A percentile compares a stretch with the other conserved stretches of the same genome.
phyloP scores from a whole-genome alignment of 2,113 vertebrate species.

The Tamias sibiricus region DNA sequence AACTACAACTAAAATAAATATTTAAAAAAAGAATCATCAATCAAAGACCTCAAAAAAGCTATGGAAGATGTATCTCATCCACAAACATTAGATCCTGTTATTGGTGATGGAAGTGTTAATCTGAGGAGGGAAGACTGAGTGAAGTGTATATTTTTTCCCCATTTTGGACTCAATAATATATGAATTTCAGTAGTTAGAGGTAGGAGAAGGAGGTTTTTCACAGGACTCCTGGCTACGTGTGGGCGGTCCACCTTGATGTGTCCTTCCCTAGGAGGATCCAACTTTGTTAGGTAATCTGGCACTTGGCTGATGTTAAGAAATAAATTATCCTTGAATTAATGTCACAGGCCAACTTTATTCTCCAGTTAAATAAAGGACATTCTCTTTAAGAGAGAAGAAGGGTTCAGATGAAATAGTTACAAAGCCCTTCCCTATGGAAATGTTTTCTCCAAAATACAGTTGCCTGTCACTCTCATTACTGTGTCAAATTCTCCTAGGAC shows the following conservation, averaged over 20 bases:
- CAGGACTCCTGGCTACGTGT: neutral
- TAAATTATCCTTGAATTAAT: neutral
- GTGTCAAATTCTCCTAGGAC: neutral
- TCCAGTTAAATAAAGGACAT: neutral
- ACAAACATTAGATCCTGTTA: neutral
- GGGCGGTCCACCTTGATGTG: too few species aligned
- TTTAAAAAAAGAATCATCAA: neutral
- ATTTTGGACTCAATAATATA: neutral
- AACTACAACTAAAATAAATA: too few species aligned
- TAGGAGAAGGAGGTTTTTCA: neutral
- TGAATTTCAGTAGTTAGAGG: neutral
- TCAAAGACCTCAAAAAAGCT: neutral
- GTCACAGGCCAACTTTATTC: neutral
- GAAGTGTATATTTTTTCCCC: neutral
- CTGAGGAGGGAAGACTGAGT: neutral
- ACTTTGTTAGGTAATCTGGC: neutral
- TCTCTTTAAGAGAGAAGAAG: conserved; percentile 20
- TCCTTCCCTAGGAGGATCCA: neutral
- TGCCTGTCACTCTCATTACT: neutral
- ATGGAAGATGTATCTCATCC: neutral
- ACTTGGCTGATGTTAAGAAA: neutral
- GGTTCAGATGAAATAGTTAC: neutral
- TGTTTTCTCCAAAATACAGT: neutral
- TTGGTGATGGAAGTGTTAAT: neutral
- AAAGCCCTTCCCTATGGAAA: neutral